phyloP scores from a whole-genome alignment of 1,140 invertebrate species.

The Drosophila repletoides region DNA sequence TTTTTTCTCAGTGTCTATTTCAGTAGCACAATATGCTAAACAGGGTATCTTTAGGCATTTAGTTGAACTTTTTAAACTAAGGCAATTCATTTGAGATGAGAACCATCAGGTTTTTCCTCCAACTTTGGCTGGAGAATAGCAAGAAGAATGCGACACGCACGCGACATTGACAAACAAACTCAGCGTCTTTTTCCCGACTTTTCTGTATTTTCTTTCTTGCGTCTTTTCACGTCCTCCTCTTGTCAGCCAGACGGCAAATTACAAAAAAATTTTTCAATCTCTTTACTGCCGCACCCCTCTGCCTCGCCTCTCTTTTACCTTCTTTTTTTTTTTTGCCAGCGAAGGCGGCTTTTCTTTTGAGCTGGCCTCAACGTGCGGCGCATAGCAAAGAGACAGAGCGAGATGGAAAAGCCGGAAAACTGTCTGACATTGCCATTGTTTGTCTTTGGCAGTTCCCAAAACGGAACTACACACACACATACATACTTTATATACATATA shows the following conservation, averaged over 20 bases:
- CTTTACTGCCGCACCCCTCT: not conserved
- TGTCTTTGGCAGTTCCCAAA: conserved; percentile 46
- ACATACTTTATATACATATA: not conserved
- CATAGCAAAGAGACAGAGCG: conserved; percentile 27
- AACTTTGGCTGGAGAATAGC: too few relatives aligned
- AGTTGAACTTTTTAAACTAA: conserved; percentile 11
- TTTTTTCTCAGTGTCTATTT: too few relatives aligned
- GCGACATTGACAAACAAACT: conserved; percentile 42
- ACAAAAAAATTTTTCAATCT: conserved; percentile 24
- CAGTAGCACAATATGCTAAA: too few relatives aligned
- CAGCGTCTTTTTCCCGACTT: too few relatives aligned
- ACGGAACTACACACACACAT: conserved; percentile 19
- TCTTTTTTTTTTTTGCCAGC: conserved; percentile 7
- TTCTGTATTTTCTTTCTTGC: too few relatives aligned
- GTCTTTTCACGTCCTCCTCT: conserved; percentile 32
- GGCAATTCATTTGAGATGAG: conserved; percentile 15
- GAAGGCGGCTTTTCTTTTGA: conserved; percentile 36
- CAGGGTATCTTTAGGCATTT: conserved; percentile 5
- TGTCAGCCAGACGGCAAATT: conserved; percentile 35
- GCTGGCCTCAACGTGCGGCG: conserved; percentile 30
- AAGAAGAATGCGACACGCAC: conserved; percentile 30
- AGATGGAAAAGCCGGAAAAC: conserved; percentile 37
- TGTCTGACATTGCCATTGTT: conserved; percentile 47
- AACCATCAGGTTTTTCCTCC: not conserved
- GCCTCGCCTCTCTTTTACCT: conserved; percentile 6